Evolutionary conservation across 2,113 vertebrate species (phyloP).

Genomic region (Notothenia coriiceps): DNA sequence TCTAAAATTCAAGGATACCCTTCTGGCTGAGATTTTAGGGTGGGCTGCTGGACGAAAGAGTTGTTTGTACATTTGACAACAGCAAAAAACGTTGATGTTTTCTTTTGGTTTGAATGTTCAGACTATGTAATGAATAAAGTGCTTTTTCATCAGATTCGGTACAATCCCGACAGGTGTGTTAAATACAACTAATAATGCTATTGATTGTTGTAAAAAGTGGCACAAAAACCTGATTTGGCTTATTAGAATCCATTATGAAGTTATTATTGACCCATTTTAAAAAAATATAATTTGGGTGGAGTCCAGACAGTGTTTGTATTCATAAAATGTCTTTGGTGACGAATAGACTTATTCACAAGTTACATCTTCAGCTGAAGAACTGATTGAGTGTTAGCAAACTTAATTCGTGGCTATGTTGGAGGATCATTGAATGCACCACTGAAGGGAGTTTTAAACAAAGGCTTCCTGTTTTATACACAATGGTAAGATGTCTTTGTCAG

Average conservation of each 20-base stretch:
- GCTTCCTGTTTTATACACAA: background rate
- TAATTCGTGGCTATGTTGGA: background rate
- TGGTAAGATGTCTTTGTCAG: conserved; percentile 9
- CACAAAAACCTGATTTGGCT: background rate
- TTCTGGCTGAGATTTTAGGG: background rate
- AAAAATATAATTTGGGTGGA: background rate
- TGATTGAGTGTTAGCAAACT: background rate
- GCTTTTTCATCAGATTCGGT: background rate
- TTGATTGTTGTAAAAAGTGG: background rate
- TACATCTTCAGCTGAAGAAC: background rate
- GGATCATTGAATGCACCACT: conserved; percentile 7
- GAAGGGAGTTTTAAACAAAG: background rate
- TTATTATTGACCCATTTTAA: background rate
- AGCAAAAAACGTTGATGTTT: background rate
- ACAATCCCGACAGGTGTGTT: background rate
- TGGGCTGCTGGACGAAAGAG: background rate
- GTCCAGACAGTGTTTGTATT: background rate
- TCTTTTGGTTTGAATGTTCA: background rate
- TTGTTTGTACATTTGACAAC: background rate
- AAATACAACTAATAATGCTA: background rate
- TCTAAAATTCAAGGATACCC: conserved; percentile 1
- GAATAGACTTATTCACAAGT: background rate
- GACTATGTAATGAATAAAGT: conserved; percentile 3
- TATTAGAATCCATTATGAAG: conserved; percentile 18
- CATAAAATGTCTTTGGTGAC: background rate